Base-by-base conservation (phyloP, 2,113 vertebrate species). In the Chaetura pelagica region DNA sequence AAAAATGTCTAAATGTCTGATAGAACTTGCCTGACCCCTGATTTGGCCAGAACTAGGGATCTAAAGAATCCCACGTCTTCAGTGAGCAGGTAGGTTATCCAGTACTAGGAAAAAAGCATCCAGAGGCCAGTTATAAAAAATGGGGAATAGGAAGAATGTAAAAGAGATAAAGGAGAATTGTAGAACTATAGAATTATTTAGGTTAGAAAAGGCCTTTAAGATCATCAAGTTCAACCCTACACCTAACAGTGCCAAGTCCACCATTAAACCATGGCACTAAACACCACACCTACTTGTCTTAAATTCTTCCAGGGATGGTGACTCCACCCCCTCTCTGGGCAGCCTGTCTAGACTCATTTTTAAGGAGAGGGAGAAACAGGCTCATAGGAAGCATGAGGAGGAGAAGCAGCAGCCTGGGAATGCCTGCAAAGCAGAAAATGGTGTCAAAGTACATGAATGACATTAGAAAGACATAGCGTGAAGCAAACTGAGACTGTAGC, bases 401-500 rank as follows among this genome's bases (percentile, higher is more conserved):
- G 34, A 66, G 19, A 81, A 84, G 23, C 16, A 67, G 38, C n/a
- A 77, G 14, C 20, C 51, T 77, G 26, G 52, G 38, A 92, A 59
- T 2, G 3, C 14, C 26, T 2, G 3, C 32, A 74, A 86, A 77
- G 34, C 19, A 90, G 57, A 86, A 63, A 78, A 4, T 44, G 44
- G 54, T 1, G 4, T 57, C 81, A 59, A 80, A 88, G 48, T 21
- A 34, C 11, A 44, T 71, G 40, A 49, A 62, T 44, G 61, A 73
- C 86, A 61, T 75, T 64, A 92, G 40, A 86, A 90, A 71, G 62
- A 87, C n/a, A 18, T 73, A 87, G 15, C 1, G 0, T 90, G 34
- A 90, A 89, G 74, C 18, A 95, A 96, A 90, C 80, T 87, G 92
- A 92, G 81, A 94, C 66, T 89, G 62, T 62, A 95, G 73, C 93